Conservation (phyloP, 2,797 vertebrate genomes). For the Luscinia luscinia region DNA sequence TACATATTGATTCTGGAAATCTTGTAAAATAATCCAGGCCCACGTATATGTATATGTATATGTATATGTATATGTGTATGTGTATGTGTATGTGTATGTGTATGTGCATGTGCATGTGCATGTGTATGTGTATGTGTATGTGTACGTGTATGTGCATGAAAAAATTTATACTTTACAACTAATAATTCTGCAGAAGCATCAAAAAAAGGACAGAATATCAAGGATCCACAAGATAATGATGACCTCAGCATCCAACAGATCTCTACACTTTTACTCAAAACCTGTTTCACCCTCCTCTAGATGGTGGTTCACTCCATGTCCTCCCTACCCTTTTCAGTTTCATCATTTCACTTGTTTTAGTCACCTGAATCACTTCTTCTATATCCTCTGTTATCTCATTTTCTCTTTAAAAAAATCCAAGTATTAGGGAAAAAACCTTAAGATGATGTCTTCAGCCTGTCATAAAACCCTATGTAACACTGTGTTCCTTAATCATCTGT, state of each 20-base stretch:
- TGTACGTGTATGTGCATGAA: background rate
- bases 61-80: no score
- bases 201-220: background rate
- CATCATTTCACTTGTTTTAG: background rate
- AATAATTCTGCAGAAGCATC: background rate
- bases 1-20: background rate
- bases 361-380: background rate
- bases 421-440: background rate
- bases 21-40: background rate
- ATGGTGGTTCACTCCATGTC: background rate
- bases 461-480: background rate
- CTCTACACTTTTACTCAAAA: background rate
- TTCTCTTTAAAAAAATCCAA: background rate
- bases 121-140: no score
- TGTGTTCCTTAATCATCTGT: background rate
- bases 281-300: background rate
- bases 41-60: background rate
- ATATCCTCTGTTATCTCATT: background rate
- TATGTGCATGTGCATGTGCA: background rate
- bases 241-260: background rate
- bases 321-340: background rate
- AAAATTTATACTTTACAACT: background rate
- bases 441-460: background rate
- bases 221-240: background rate
- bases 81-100: background rate